A percentile compares a stretch with the other conserved stretches of the same genome.
phyloP scores from a whole-genome alignment of 2,797 vertebrate species.

The Melopsittacus undulatus region DNA sequence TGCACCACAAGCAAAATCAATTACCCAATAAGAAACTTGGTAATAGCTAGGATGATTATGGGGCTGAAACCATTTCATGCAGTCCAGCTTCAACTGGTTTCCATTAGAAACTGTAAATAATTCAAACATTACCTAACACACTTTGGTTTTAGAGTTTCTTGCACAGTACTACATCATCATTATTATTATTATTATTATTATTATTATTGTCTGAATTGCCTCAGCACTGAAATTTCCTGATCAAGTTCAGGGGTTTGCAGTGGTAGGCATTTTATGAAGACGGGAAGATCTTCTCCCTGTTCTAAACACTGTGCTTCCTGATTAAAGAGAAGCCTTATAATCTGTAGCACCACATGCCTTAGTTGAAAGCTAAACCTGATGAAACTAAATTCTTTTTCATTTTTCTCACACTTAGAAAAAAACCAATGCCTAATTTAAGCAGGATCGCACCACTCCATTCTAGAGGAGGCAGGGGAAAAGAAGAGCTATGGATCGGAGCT shows the following conservation, averaged over 20 bases:
- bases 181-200: neutral
- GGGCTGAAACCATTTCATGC: neutral
- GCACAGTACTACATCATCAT: neutral
- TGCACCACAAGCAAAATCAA: neutral
- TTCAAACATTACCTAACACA: neutral
- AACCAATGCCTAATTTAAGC: neutral
- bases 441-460: neutral
- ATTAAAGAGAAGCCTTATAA: neutral
- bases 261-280: neutral
- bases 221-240: neutral
- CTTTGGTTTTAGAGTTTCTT: conserved; percentile 2
- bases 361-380: neutral
- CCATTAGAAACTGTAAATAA: neutral
- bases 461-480: neutral
- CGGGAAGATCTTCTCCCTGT: neutral
- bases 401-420: neutral
- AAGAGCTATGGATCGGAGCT: neutral
- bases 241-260: neutral
- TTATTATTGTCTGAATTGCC: neutral
- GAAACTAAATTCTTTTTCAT: neutral
- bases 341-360: neutral
- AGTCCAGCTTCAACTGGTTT: neutral
- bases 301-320: neutral
- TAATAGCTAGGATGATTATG: neutral
- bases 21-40: neutral